Evolutionary conservation across 2,113 vertebrate species (phyloP), one percentile per base, ranked within the genome.

Genomic region (Petrocephalus microphthalmus): DNA sequence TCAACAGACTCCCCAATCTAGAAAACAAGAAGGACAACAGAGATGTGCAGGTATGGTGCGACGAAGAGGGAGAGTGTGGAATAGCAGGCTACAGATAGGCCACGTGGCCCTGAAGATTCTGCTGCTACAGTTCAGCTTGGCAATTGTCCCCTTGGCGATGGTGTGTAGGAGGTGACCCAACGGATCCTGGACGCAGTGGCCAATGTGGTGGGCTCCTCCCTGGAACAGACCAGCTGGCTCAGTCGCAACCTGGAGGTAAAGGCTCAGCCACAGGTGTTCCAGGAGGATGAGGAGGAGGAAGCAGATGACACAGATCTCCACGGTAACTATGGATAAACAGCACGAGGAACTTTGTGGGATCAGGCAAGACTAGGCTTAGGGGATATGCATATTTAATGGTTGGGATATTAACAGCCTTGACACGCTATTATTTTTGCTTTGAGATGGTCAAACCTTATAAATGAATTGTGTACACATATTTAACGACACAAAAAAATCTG

Each of bases 181-280:
- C 96, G 96, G 91, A 96, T 99, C 90, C 93, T 99, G 7, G 98
- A 99, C 90, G 95, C 97, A 0, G 96, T 99, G 45, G 98, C 97
- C 0, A 97, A 94, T 19, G 94, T 99, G 42, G 98, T 97, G 7
- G 98, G 98, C 0, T 99, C 98, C 0, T 99, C 98, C 84, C 92
- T 99, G 90, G 98, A 99, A 82, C 98, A 99, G 92, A 99, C 98
- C 89, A 99, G 98, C 88, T 99, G 98, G 98, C 96, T 99, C 54
- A 99, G 98, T 92, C 95, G 98, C 85, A 99, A 96, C 90, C 95
- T 99, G 78, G 98, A 99, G 89, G 98, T 99, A 90, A 99, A 99
- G 94, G 97, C 97, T 87, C 98, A 97, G 92, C 96, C 98, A 11
- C 98, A 99, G 94, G 92, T 99, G 81, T 93, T 95, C 83, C 92